Evolutionary conservation across 2,797 vertebrate species (phyloP).

Genomic region (Poecilia picta): DNA sequence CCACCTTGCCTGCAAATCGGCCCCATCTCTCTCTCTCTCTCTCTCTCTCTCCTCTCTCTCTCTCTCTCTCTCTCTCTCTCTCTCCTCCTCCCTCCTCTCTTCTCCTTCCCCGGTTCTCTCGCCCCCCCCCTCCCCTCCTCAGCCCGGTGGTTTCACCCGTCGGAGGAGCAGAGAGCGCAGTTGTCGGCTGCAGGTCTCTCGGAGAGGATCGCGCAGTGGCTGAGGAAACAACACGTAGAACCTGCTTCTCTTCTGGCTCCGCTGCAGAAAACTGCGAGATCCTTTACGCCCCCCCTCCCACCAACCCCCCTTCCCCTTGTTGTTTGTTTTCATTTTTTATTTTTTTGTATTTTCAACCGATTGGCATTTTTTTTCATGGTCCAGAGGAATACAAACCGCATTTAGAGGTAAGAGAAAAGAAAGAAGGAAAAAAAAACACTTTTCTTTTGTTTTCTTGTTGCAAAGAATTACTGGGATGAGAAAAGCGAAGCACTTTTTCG

Average conservation of each 20-base stretch:
- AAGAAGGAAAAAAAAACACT: constrained; percentile 40
- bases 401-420: constrained; percentile 73
- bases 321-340: no score
- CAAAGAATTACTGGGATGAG: constrained; percentile 17
- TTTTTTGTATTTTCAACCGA: background rate
- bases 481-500: constrained; percentile 51
- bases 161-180: constrained; percentile 68
- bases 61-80: no score
- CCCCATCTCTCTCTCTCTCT: constrained; percentile 1
- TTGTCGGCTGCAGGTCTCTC: constrained; percentile 75
- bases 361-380: constrained; percentile 25
- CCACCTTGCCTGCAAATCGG: constrained; percentile 29
- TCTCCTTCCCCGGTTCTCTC: no score
- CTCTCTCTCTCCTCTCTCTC: no score
- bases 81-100: background rate
- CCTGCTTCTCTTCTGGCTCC: constrained; percentile 28
- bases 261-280: constrained; percentile 20
- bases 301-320: no score
- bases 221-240: constrained; percentile 53
- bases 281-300: background rate
- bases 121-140: constrained; percentile 16
- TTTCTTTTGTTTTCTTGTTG: constrained; percentile 33
- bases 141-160: constrained; percentile 66
- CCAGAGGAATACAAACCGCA: constrained; percentile 63
- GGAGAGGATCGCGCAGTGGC: constrained; percentile 64